phyloP scores from a whole-genome alignment of 2,113 vertebrate genomes.

The Sceloporus undulatus region DNA sequence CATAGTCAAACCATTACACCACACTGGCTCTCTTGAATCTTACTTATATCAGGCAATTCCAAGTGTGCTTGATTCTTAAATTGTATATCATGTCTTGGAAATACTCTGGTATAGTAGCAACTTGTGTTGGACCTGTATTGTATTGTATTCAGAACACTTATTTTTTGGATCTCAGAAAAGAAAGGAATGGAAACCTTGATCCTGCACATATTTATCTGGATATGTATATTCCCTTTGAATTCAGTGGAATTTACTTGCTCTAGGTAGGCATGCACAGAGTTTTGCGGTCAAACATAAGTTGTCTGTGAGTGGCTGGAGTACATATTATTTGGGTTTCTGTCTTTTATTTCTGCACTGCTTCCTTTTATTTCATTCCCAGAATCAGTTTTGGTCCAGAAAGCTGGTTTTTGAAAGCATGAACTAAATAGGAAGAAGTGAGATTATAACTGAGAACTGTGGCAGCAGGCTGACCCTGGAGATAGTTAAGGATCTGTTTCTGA shows the following conservation, averaged over 20 bases:
- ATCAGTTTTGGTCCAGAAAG: not conserved
- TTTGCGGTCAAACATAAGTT: not conserved
- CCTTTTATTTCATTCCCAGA: not conserved
- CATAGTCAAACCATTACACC: too few relatives aligned
- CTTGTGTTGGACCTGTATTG: not conserved
- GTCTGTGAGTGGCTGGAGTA: not conserved
- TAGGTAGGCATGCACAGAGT: not conserved
- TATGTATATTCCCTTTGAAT: not conserved
- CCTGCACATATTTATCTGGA: not conserved
- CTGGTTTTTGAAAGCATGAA: not conserved
- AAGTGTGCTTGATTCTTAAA: too few relatives aligned
- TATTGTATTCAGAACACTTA: too few relatives aligned
- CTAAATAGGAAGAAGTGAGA: not conserved
- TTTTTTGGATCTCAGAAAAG: not conserved
- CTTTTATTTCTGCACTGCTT: not conserved
- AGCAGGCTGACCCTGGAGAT: conserved; percentile 12
- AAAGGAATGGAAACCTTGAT: not conserved
- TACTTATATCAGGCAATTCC: not conserved
- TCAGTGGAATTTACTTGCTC: not conserved
- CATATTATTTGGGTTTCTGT: not conserved
- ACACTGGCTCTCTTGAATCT: too few relatives aligned
- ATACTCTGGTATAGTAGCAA: not conserved
- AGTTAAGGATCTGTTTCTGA: not conserved
- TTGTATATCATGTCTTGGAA: not conserved
- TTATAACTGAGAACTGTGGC: not conserved